Conservation (phyloP, 2,113 vertebrate species). For the Hystrix cristata region DNA sequence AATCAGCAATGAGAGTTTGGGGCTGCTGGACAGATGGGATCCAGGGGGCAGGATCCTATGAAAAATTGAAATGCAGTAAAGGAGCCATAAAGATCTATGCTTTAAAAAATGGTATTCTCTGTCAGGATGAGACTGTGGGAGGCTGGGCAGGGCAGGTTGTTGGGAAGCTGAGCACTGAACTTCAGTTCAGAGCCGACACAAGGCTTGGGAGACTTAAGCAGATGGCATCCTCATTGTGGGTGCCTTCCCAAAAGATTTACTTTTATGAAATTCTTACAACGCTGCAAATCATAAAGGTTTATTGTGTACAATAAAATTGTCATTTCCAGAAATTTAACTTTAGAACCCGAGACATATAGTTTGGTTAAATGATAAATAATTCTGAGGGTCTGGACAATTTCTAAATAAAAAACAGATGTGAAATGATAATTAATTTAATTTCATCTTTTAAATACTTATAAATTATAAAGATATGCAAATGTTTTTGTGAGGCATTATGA, state of each 20-base stretch:
- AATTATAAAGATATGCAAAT: neutral
- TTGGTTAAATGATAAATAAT: neutral
- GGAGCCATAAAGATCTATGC: neutral
- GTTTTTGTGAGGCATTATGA: neutral
- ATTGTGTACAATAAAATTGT: neutral
- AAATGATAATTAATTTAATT: neutral
- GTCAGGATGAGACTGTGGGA: neutral
- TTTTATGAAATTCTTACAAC: neutral
- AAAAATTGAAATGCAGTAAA: neutral
- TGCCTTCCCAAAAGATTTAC: neutral
- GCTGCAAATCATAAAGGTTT: neutral
- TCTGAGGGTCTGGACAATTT: neutral
- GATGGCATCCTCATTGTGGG: neutral
- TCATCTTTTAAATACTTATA: neutral
- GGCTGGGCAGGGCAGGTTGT: neutral
- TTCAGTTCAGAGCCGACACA: neutral
- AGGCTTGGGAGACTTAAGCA: neutral
- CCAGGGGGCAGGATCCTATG: neutral
- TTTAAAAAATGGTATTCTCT: neutral
- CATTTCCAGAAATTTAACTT: neutral
- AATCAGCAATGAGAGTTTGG: too few relatives aligned
- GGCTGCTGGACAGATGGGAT: neutral
- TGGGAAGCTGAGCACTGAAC: neutral
- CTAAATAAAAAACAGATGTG: neutral
- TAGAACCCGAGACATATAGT: neutral